Conservation (phyloP, 2,888 invertebrate species). For the Parnassius apollo region DNA sequence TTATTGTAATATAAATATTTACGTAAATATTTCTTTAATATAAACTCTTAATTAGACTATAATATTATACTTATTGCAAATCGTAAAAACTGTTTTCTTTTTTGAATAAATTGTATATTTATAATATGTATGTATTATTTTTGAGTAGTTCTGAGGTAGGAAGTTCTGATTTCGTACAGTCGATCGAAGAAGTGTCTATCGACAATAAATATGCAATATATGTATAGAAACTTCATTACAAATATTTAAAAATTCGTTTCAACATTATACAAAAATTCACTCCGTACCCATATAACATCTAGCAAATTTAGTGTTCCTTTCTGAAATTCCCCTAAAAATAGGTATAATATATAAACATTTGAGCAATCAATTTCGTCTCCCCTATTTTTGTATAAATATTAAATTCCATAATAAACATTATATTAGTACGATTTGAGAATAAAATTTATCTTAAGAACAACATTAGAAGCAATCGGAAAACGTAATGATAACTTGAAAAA, state of each 20-base stretch:
- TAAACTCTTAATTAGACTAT: constrained; percentile 76
- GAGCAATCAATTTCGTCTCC: constrained; percentile 80
- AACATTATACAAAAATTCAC: constrained; percentile 75
- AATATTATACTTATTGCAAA: constrained; percentile 67
- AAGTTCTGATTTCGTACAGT: constrained; percentile 58
- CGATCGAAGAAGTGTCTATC: constrained; percentile 28
- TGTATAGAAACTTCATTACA: constrained; percentile 55
- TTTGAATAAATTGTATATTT: constrained; percentile 67
- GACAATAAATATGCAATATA: constrained; percentile 40
- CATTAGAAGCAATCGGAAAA: constrained; percentile 72
- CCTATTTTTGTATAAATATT: constrained; percentile 77
- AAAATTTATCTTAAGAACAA: constrained; percentile 57
- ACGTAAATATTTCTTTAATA: constrained; percentile 76
- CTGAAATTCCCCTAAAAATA: constrained; percentile 77
- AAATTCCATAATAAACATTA: constrained; percentile 71
- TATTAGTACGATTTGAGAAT: constrained; percentile 65
- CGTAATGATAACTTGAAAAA: constrained; percentile 71
- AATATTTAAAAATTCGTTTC: constrained; percentile 76
- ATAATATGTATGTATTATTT: constrained; percentile 58
- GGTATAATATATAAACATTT: constrained; percentile 79
- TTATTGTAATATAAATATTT: constrained; percentile 63
- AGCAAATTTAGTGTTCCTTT: constrained; percentile 76
- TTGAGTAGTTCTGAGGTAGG: constrained; percentile 78
- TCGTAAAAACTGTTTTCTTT: constrained; percentile 59
- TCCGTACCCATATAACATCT: constrained; percentile 70